Evolutionary conservation across 2,113 vertebrate genomes (phyloP), one percentile per base, ranked within the genome.

Genomic region (Vidua chalybeata): DNA sequence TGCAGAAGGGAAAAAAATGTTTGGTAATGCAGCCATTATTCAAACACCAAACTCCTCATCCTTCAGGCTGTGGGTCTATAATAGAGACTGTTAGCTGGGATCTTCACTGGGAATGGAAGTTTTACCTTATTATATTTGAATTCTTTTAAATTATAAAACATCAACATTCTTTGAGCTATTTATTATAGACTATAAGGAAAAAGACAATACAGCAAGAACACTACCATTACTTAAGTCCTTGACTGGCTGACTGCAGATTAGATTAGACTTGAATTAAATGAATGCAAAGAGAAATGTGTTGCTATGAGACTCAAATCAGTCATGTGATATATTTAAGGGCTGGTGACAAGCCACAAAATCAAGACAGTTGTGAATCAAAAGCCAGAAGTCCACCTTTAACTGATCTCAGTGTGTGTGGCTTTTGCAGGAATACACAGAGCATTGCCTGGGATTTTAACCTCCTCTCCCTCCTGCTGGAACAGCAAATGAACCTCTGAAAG

Each of bases 261-360:
- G 90, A 67, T 77, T 81, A 96, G 86, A 94, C 35, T 30, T 49
- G 89, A 94, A 92, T 91, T 92, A 92, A 94, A 93, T 37, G 74
- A 93, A 94, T 72, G 84, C 86, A 87, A 95, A 94, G 76, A 92
- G 76, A 83, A 96, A 92, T 26, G 83, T 92, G 91, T 97, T 97
- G 95, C 96, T 97, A 96, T 91, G 95, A 96, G 86, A 96, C 95
- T 91, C 86, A 84, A 56, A 92, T 88, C 73, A 92, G 89, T 87
- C 93, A 95, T 28, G 83, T 97, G 95, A 95, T 51, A 21, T 4
- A 56, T 56, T 95, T 90, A 81, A 91, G 84, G 69, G 68, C 63
- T 90, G 84, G 61, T 89, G 61, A 82, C 81, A 93, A 95, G 75
- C 62, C 79, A 86, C 41, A 87, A 76, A 96, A 92, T 49, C 75